Evolutionary conservation across 2,888 invertebrate species (phyloP).

Genomic region (Sphaerophoria rueppellii): DNA sequence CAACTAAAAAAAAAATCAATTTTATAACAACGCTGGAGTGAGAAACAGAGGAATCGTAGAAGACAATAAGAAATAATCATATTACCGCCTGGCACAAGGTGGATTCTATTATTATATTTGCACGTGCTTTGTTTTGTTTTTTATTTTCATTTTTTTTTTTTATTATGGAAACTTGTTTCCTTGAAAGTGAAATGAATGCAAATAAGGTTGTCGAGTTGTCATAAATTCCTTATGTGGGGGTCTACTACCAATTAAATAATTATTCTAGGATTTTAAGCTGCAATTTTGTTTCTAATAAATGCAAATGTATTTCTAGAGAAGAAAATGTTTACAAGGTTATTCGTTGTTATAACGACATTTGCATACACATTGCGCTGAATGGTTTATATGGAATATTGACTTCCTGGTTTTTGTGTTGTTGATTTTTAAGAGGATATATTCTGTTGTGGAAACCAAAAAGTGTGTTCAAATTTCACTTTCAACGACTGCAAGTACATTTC

Average conservation of each 20-base stretch:
- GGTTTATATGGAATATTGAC: background rate
- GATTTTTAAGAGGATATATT: too few relatives aligned
- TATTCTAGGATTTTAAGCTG: constrained; percentile 12
- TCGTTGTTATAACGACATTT: background rate
- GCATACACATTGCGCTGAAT: too few relatives aligned
- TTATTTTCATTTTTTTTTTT: background rate
- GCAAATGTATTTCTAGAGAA: background rate
- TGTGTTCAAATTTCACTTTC: too few relatives aligned
- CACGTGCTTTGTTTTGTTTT: constrained; percentile 19
- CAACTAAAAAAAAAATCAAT: constrained; percentile 17
- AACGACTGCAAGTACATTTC: too few relatives aligned
- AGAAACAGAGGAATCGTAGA: background rate
- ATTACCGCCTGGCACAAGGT: background rate
- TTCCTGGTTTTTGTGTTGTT: background rate
- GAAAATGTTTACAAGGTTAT: background rate
- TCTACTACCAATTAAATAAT: background rate
- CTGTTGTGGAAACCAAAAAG: too few relatives aligned
- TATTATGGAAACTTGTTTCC: constrained; percentile 28
- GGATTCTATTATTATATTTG: constrained; percentile 17
- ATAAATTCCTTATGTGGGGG: background rate
- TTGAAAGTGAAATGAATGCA: constrained; percentile 59
- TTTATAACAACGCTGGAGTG: background rate
- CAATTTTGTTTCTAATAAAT: background rate
- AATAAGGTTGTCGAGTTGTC: constrained; percentile 3
- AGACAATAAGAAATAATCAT: background rate